phyloP scores from a whole-genome alignment of 2,113 vertebrate genomes.

The Xerus inauris region DNA sequence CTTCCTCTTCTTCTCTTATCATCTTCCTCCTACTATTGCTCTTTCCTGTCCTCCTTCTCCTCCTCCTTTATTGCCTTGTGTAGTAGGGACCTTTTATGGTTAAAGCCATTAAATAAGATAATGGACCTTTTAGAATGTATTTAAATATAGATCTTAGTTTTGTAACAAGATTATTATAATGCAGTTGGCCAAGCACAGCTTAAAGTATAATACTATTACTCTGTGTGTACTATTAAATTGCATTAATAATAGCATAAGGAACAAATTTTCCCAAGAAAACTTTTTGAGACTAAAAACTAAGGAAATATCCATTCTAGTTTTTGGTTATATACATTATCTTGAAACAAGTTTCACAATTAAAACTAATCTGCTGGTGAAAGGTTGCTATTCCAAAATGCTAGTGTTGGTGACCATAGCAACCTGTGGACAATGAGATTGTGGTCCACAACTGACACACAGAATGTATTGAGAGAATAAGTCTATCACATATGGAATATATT shows the following conservation, averaged over 20 bases:
- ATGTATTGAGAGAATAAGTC: neutral
- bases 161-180: constrained; percentile 19
- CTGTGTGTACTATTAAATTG: neutral
- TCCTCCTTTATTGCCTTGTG: neutral
- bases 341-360: neutral
- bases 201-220: neutral
- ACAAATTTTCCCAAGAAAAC: neutral
- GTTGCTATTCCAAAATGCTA: neutral
- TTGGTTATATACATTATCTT: neutral
- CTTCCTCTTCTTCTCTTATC: too few species aligned
- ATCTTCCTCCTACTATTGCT: neutral
- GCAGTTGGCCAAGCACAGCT: neutral
- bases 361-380: neutral
- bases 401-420: neutral
- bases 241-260: neutral
- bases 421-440: neutral
- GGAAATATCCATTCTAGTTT: neutral
- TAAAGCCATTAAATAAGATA: neutral
- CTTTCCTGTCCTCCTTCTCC: neutral
- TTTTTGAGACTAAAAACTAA: neutral
- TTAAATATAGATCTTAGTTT: neutral
- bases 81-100: neutral
- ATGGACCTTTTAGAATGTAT: neutral
- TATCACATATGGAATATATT: neutral
- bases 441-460: neutral